phyloP scores from a whole-genome alignment of 92 coral and sea anemone species.

The Diadumene lineata region DNA sequence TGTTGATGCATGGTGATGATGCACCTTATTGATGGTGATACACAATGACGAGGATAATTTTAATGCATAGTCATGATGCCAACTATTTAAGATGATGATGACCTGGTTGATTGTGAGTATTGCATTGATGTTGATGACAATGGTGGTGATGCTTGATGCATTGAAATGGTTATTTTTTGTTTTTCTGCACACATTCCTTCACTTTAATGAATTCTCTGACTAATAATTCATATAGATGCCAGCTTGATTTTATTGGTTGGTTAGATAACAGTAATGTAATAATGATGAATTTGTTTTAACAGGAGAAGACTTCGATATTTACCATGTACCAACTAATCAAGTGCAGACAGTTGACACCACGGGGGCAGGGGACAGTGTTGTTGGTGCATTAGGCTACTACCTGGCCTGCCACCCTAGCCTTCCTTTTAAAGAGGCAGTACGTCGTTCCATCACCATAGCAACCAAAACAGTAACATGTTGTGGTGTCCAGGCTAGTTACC shows the following conservation, averaged over 20 bases:
- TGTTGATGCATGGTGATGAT: background rate
- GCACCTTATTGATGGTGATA: background rate
- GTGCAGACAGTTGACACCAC: slow-evolving; percentile 85
- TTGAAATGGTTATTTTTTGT: too few relatives aligned
- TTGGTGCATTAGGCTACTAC: slow-evolving; percentile 80
- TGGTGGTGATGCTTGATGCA: background rate
- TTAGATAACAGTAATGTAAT: too few relatives aligned
- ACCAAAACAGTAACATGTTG: slow-evolving; percentile 70
- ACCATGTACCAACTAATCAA: slow-evolving; percentile 36
- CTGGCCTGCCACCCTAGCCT: slow-evolving; percentile 77
- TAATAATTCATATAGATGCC: too few relatives aligned
- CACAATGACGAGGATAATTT: background rate
- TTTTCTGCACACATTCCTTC: too few relatives aligned
- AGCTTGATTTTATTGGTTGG: too few relatives aligned
- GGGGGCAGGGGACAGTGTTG: slow-evolving; percentile 89
- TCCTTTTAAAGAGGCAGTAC: slow-evolving; percentile 69
- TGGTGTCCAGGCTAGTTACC: slow-evolving; percentile 92
- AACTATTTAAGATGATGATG: background rate
- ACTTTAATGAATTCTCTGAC: too few relatives aligned
- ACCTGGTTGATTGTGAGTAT: background rate
- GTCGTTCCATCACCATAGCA: slow-evolving; percentile 78
- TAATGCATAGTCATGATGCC: background rate
- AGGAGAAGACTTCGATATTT: slow-evolving; percentile 3
- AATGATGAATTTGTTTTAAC: background rate
- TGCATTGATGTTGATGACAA: background rate